phyloP scores from a whole-genome alignment of 2,888 invertebrate species.

The Microdon myrmicae region DNA sequence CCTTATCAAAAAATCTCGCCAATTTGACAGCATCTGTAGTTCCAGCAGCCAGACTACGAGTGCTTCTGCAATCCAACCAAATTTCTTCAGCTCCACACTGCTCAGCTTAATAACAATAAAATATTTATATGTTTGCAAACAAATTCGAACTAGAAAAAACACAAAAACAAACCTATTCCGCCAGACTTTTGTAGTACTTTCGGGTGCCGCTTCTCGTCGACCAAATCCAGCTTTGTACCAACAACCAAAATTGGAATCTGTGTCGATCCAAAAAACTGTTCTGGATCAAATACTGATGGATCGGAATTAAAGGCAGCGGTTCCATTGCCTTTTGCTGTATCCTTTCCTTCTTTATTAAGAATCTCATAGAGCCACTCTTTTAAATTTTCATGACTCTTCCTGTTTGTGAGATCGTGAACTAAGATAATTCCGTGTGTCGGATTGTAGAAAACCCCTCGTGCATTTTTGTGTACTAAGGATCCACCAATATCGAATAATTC shows the following conservation, averaged over 20 bases:
- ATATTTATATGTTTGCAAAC: background rate
- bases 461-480: conserved; percentile 90
- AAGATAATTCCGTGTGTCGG: conserved; percentile 95
- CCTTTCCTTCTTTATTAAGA: conserved; percentile 76
- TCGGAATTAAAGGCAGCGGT: conserved; percentile 23
- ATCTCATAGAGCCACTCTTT: conserved; percentile 94
- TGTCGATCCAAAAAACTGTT: conserved; percentile 84
- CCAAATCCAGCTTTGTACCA: conserved; percentile 91
- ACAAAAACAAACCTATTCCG: conserved; percentile 59
- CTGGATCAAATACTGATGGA: conserved; percentile 74
- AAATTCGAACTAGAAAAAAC: background rate
- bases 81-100: conserved; percentile 96
- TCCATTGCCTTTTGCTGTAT: conserved; percentile 57
- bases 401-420: conserved; percentile 96
- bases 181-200: conserved; percentile 62
- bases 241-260: conserved; percentile 94
- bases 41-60: conserved; percentile 89
- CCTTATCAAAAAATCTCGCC: conserved; percentile 93
- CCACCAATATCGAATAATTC: conserved; percentile 99
- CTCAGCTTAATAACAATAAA: conserved; percentile 70
- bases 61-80: conserved; percentile 79
- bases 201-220: conserved; percentile 77
- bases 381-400: conserved; percentile 93
- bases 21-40: conserved; percentile 94
- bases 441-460: conserved; percentile 93